Evolutionary conservation across 2,113 vertebrate species (phyloP).

Genomic region (Rhinolophus sinicus): DNA sequence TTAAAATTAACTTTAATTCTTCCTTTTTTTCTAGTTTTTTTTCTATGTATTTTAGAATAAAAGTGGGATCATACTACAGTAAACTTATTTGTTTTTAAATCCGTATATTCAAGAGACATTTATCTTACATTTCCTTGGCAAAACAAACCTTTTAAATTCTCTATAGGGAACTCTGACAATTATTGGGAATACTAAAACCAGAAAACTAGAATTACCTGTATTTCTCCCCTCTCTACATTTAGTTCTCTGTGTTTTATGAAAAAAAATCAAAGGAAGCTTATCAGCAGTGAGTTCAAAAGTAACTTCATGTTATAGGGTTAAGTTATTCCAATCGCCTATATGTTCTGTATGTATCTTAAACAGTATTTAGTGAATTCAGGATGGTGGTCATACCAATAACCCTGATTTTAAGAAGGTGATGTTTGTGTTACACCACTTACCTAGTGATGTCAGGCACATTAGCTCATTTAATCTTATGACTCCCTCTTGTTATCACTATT

Average conservation of each 20-base stretch:
- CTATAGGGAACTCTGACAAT: background rate
- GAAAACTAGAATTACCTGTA: background rate
- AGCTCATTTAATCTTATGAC: conserved; percentile 9
- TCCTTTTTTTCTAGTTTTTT: background rate
- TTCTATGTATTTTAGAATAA: background rate
- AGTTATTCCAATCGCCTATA: background rate
- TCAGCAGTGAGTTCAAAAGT: background rate
- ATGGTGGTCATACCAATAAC: background rate
- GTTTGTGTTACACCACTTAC: background rate
- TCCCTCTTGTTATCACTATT: background rate
- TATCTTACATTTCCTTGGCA: background rate
- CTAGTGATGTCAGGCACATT: background rate
- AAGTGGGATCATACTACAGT: background rate
- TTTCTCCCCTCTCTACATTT: background rate
- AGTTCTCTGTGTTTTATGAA: background rate
- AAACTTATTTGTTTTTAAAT: background rate
- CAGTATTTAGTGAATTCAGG: background rate
- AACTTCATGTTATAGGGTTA: background rate
- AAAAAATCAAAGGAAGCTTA: background rate
- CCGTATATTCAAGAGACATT: background rate
- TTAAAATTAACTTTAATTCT: background rate
- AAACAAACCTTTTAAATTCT: background rate
- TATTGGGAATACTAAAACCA: background rate
- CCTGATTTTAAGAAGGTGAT: background rate
- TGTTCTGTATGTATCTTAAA: background rate